Percentiles rank a stretch among this genome's conserved stretches.
Conservation (phyloP, 2,113 vertebrate genomes). For the Chloroceryle aenea region DNA sequence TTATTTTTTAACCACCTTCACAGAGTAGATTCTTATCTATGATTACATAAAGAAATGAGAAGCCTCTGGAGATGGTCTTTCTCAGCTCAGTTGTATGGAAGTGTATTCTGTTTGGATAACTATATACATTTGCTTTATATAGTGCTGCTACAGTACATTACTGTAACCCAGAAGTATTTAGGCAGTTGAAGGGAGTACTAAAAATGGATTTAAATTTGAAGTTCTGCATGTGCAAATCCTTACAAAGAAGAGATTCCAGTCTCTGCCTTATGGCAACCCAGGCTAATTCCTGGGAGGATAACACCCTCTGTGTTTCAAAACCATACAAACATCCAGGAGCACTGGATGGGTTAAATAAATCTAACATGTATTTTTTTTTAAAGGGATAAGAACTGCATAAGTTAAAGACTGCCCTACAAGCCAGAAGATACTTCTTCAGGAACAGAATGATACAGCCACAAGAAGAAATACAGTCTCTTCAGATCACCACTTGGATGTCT, state of each 20-base stretch:
- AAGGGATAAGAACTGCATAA: background rate
- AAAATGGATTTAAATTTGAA: background rate
- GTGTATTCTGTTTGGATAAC: background rate
- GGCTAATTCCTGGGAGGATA: background rate
- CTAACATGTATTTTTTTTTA: rapidly evolving
- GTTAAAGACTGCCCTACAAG: background rate
- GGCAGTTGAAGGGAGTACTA: background rate
- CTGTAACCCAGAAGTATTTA: background rate
- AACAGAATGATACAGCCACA: background rate
- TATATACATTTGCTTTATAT: background rate
- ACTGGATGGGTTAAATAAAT: background rate
- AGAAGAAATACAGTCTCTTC: background rate
- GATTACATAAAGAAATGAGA: background rate
- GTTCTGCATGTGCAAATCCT: background rate
- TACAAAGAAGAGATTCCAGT: background rate
- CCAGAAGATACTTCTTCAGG: background rate
- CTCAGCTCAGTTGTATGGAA: background rate
- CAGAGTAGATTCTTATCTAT: background rate
- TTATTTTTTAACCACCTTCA: background rate
- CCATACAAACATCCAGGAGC: background rate
- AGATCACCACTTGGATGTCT: background rate
- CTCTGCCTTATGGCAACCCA: background rate
- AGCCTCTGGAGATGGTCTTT: background rate
- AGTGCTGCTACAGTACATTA: background rate
- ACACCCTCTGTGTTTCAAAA: background rate